phyloP scores from a whole-genome alignment of 2,797 vertebrate species.

The Chaenodraco wilsoni region DNA sequence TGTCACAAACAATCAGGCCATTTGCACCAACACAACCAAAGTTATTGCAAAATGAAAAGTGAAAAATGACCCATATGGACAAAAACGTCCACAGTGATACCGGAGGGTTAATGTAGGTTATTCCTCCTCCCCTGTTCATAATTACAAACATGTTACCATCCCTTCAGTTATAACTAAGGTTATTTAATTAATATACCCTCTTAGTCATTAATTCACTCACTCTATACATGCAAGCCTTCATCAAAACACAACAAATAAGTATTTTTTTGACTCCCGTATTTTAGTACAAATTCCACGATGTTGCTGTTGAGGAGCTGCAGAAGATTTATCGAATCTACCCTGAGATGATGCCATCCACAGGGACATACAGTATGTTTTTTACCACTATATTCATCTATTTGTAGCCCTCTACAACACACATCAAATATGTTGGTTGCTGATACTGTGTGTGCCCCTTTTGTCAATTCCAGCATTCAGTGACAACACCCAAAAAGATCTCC shows the following conservation, averaged over 20 bases:
- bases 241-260: background rate
- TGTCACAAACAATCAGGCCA: no score
- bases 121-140: background rate
- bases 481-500: conserved; percentile 91
- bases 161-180: background rate
- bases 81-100: no score
- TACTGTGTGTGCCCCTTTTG: background rate
- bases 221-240: background rate
- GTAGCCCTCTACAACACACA: background rate
- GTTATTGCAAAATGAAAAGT: no score
- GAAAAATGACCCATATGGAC: no score
- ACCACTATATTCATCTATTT: background rate
- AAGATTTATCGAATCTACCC: conserved; percentile 84
- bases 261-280: background rate
- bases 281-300: conserved; percentile 96
- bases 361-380: conserved; percentile 90
- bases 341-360: conserved; percentile 84
- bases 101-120: background rate
- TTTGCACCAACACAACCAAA: no score
- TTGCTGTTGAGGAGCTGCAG: conserved; percentile 92
- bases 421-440: background rate
- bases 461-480: conserved; percentile 89
- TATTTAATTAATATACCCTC: background rate
- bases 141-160: no score
- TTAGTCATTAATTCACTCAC: background rate